A percentile compares a stretch with the other conserved stretches of the same genome.
Conservation (phyloP, 2,888 invertebrate genomes). For the Agriopis marginaria region DNA sequence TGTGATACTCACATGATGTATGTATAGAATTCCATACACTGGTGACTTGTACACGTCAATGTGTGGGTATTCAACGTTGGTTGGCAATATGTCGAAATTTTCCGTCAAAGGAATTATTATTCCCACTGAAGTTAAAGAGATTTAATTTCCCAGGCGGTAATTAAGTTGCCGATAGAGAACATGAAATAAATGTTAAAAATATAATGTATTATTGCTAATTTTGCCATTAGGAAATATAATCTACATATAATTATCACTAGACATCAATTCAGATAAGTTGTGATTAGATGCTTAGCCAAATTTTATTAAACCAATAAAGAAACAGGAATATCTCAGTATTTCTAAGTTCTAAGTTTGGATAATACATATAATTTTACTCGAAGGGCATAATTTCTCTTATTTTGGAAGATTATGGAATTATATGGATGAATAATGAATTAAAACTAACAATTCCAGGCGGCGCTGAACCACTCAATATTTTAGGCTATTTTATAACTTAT, state of each 20-base stretch:
- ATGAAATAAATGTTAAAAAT: slow-evolving; percentile 26
- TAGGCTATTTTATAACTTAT: background rate
- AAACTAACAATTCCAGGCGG: background rate
- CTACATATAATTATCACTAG: too few species aligned
- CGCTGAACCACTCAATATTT: background rate
- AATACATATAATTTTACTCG: too few species aligned
- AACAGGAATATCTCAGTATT: too few species aligned
- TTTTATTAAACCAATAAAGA: too few species aligned
- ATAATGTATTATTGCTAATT: slow-evolving; percentile 23
- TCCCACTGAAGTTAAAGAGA: slow-evolving; percentile 65
- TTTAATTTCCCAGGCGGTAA: slow-evolving; percentile 24
- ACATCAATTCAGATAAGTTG: background rate
- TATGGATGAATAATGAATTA: too few species aligned
- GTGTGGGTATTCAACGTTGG: slow-evolving; percentile 80
- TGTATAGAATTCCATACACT: slow-evolving; percentile 68
- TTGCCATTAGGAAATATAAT: background rate
- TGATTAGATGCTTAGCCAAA: too few species aligned
- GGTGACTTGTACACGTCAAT: slow-evolving; percentile 75
- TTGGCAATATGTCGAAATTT: slow-evolving; percentile 77
- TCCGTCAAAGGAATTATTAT: slow-evolving; percentile 80
- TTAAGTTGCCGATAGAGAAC: slow-evolving; percentile 31
- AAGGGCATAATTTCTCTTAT: too few species aligned
- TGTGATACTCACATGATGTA: slow-evolving; percentile 74
- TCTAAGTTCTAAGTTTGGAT: too few species aligned
- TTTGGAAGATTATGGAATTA: too few species aligned